Percentiles rank a stretch among this genome's conserved stretches.
Conservation (phyloP, 2,113 vertebrate species). For the Crotalus horridus region DNA sequence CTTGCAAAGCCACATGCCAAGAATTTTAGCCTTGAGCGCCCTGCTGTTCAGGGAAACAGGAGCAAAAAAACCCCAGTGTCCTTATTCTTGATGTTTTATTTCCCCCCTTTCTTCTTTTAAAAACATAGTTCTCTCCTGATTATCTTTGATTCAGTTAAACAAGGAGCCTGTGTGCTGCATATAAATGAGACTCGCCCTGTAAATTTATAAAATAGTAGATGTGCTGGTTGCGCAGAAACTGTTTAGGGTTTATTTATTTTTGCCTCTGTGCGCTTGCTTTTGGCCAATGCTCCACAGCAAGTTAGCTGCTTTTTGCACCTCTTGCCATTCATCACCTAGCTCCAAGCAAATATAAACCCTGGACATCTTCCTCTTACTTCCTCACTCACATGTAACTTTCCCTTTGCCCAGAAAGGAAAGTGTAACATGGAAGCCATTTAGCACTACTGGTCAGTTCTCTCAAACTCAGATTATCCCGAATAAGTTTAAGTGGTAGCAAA, state of each 20-base stretch:
- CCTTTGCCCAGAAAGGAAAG: not conserved
- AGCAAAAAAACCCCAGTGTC: not conserved
- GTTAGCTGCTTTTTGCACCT: not conserved
- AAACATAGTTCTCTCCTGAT: not conserved
- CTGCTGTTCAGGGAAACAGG: not conserved
- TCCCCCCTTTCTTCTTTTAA: not conserved
- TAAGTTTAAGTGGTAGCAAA: constrained; percentile 17
- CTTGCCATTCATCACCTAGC: not conserved
- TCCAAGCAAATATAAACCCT: not conserved
- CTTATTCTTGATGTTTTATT: not conserved
- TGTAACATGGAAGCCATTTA: constrained; percentile 4
- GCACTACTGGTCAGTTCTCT: constrained; percentile 4
- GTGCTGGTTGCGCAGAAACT: not conserved
- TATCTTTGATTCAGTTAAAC: not conserved
- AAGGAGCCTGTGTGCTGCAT: not conserved
- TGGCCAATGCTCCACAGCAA: not conserved
- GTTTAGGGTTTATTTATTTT: not conserved
- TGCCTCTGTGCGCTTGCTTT: not conserved
- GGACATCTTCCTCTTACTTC: not conserved
- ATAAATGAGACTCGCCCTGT: not conserved
- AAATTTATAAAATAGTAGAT: not conserved
- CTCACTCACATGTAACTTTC: not conserved
- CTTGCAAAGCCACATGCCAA: not conserved
- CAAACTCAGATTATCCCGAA: not conserved
- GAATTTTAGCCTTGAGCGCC: not conserved